Evolutionary conservation across 1,140 invertebrate genomes (phyloP).

Genomic region (Artemia franciscana): DNA sequence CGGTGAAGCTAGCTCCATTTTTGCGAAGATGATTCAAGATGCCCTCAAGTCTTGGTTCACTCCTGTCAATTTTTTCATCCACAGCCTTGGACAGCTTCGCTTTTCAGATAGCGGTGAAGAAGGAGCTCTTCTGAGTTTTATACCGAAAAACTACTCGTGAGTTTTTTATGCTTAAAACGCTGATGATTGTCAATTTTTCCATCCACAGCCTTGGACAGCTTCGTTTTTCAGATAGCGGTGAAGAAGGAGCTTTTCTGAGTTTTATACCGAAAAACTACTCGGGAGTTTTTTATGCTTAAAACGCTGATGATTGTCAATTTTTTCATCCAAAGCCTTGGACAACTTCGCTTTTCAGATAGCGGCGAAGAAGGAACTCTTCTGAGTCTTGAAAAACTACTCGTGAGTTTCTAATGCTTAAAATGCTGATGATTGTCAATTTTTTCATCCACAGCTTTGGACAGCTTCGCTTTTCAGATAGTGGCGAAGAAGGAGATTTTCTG

Average conservation of each 20-base stretch:
- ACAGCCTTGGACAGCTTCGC: slow-evolving; percentile 80
- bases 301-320: too few relatives aligned
- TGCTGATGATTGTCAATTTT: slow-evolving; percentile 53
- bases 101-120: slow-evolving; percentile 63
- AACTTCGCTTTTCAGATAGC: slow-evolving; percentile 66
- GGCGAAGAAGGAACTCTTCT: slow-evolving; percentile 56
- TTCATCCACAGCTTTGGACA: slow-evolving; percentile 93
- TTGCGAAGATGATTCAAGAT: slow-evolving; percentile 73
- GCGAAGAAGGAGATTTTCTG: slow-evolving; percentile 52
- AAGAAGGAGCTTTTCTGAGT: slow-evolving; percentile 55
- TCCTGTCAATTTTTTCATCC: slow-evolving; percentile 91
- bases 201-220: slow-evolving; percentile 87
- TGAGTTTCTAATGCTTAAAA: slow-evolving; percentile 25
- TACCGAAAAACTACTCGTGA: slow-evolving; percentile 79
- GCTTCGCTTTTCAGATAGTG: slow-evolving; percentile 61
- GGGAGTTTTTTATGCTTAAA: too few relatives aligned
- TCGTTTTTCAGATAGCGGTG: slow-evolving; percentile 61
- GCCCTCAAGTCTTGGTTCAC: slow-evolving; percentile 68
- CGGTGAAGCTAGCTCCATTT: slow-evolving; percentile 76
- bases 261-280: slow-evolving; percentile 84
- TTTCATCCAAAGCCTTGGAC: slow-evolving; percentile 88
- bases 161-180: slow-evolving; percentile 16
- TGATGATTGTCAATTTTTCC: slow-evolving; percentile 70
- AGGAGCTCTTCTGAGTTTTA: slow-evolving; percentile 67
- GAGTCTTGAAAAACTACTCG: slow-evolving; percentile 77